phyloP scores from a whole-genome alignment of 2,797 vertebrate species.

The Scleropages formosus region DNA sequence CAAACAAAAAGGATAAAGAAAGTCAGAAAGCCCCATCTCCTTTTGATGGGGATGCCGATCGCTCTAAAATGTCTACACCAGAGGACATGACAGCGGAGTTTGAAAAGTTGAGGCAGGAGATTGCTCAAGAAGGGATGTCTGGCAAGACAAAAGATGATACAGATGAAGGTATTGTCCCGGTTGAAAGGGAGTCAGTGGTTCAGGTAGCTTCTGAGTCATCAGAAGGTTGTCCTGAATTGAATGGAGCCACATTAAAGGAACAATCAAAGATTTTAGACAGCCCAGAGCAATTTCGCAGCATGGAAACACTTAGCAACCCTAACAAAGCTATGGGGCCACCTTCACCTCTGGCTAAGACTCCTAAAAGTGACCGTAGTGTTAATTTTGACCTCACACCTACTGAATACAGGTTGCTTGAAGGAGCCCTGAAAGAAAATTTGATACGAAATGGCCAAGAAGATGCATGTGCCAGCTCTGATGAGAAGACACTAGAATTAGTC shows the following conservation, averaged over 20 bases:
- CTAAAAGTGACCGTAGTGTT: conserved; percentile 66
- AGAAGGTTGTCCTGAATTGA: conserved; percentile 1
- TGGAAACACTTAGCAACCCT: conserved; percentile 52
- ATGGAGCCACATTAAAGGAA: conserved; percentile 31
- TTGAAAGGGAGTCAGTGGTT: conserved; percentile 44
- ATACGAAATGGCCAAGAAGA: conserved; percentile 65
- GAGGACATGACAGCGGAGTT: conserved; percentile 56
- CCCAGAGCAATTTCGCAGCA: conserved; percentile 62
- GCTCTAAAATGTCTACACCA: conserved; percentile 68
- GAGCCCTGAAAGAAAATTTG: conserved; percentile 64
- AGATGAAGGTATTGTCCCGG: conserved; percentile 36
- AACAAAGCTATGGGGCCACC: conserved; percentile 61
- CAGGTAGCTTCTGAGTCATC: neutral
- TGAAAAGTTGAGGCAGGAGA: conserved; percentile 48
- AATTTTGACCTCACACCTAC: conserved; percentile 77
- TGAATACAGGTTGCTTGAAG: conserved; percentile 68
- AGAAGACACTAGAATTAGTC: conserved; percentile 74
- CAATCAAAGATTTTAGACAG: conserved; percentile 46
- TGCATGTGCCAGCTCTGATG: conserved; percentile 69
- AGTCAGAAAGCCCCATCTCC: conserved; percentile 38
- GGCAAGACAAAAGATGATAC: conserved; percentile 42
- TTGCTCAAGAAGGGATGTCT: conserved; percentile 35
- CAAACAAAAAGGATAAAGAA: conserved; percentile 44
- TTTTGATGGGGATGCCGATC: conserved; percentile 38
- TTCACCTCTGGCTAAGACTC: conserved; percentile 63